Evolutionary conservation across 2,888 invertebrate genomes (phyloP), one percentile per base, ranked within the genome.

Genomic region (Leucophenga maculata): DNA sequence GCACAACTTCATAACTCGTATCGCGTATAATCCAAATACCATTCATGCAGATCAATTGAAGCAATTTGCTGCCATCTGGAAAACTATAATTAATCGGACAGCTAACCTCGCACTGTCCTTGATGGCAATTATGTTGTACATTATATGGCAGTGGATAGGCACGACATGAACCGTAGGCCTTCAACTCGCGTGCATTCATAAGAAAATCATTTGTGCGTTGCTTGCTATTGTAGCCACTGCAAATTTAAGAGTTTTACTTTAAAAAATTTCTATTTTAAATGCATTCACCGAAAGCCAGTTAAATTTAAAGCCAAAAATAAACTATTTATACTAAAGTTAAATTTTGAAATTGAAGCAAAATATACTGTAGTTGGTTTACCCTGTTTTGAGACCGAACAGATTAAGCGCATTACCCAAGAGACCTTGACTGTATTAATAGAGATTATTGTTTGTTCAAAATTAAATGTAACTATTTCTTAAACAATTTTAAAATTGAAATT

Each of bases 1-100:
- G 92, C 44, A 92, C 88, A 0, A 79, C 76, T 0, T 82, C 83
- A 52, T 90, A 81, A 26, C 74, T 78, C 13, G 86, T 84, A 69
- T 87, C 82, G 9, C 78, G 78, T 57, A 88, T 78, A 65, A 87
- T 84, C 87, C 87, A 87, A 13, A 79, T 75, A n/a, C 84, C 79
- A 31, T 80, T 80, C 18, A 85, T 78, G 71, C 87, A 87, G 26
- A 79, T 80, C 71, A 87, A 66, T 39, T 84, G 82, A 16, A 88
- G 69, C 1, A 68, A 46, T 6, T 55, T 78, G 0, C 74, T 75
- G 16, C 82, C 80, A 74, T 78, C 79, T 0, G 85, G 79, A 20
- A 88, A 88, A 39, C 75, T 77, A 64, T 85, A 85, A 8, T 78
- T 78, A n/a, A 74, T 60, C 1, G 76, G 78, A 55, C 87, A 87